A percentile compares a stretch with the other conserved stretches of the same genome.
These are phyloP conservation scores for Callipepla californica DNA, from an alignment of 2,113 vertebrate species.

Conservation along the genomic window DNA sequence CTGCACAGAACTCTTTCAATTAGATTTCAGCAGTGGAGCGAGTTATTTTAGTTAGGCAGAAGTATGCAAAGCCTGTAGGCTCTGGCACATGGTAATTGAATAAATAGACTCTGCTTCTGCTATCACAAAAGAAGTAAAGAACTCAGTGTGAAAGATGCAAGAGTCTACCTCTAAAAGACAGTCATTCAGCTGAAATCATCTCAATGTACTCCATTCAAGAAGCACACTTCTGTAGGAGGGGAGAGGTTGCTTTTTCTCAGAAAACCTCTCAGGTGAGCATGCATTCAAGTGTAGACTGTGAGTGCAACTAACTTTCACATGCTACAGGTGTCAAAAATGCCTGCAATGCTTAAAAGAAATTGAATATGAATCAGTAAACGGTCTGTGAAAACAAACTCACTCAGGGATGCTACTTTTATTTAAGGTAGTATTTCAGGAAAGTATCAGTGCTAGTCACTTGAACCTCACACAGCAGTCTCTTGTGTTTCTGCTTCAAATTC, in stretches of 20 bases:
- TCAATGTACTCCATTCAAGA: conserved; percentile 32
- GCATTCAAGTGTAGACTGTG: conserved; percentile 11
- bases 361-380: neutral
- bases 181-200: conserved; percentile 16
- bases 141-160: conserved; percentile 29
- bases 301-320: neutral
- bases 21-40: conserved; percentile 63
- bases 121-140: conserved; percentile 52
- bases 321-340: neutral
- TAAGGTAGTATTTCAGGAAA: neutral
- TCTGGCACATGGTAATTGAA: conserved; percentile 45
- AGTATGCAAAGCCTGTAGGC: conserved; percentile 57
- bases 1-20: conserved; percentile 72
- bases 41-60: conserved; percentile 71
- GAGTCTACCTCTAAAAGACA: conserved; percentile 9
- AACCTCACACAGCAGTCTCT: neutral
- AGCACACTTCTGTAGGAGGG: neutral
- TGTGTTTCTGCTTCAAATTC: neutral
- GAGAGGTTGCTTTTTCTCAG: conserved; percentile 20
- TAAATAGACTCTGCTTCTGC: conserved; percentile 54
- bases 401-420: neutral
- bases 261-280: neutral
- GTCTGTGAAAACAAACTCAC: neutral
- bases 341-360: neutral
- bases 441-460: neutral